phyloP scores from a whole-genome alignment of 2,797 vertebrate species.

The Spheniscus humboldti region DNA sequence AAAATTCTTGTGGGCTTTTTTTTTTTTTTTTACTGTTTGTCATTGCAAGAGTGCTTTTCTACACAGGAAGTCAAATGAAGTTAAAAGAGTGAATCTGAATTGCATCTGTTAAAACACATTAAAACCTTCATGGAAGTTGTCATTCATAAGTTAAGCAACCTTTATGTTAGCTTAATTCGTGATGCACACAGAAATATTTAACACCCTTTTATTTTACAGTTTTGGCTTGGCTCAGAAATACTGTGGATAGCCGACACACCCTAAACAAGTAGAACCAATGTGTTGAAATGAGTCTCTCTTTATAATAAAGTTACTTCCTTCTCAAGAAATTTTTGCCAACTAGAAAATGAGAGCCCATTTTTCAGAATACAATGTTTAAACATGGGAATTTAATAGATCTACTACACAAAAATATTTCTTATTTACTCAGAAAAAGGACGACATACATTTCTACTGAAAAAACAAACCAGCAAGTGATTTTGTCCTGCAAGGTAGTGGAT shows the following conservation, averaged over 20 bases:
- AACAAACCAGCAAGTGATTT: background rate
- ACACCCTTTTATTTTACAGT: background rate
- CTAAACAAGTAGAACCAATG: background rate
- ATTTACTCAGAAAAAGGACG: background rate
- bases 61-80: background rate
- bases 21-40: background rate
- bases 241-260: background rate
- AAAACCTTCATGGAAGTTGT: background rate
- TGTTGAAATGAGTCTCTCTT: background rate
- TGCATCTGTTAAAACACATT: background rate
- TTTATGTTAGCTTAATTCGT: background rate
- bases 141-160: background rate
- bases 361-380: background rate
- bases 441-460: background rate
- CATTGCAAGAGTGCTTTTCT: background rate
- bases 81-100: background rate
- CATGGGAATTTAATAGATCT: background rate
- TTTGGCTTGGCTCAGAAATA: background rate
- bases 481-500: background rate
- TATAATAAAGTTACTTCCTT: background rate
- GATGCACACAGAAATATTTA: background rate
- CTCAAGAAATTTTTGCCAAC: background rate
- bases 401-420: background rate
- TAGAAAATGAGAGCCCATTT: background rate
- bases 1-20: background rate